phyloP scores from a whole-genome alignment of 2,797 vertebrate genomes.

The Lepilemur ruficaudatus region DNA sequence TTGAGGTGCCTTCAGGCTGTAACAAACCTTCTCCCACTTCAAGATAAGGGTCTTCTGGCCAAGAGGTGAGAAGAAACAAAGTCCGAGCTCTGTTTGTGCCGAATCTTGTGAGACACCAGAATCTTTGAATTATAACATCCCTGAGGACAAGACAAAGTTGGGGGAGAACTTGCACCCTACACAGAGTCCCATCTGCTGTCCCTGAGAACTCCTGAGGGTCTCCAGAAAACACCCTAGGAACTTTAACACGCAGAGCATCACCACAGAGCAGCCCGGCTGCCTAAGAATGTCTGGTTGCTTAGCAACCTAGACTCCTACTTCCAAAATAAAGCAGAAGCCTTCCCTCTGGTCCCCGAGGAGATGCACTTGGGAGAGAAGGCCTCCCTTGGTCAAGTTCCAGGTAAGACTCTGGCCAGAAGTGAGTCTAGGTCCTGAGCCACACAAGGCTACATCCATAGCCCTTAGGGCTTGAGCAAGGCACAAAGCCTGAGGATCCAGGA shows the following conservation, averaged over 20 bases:
- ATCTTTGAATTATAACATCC: not conserved
- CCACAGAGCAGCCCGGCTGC: slow-evolving; percentile 16
- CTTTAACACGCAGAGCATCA: slow-evolving; percentile 42
- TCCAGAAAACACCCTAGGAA: slow-evolving; percentile 10
- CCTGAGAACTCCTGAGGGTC: not conserved
- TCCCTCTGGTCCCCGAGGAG: not conserved
- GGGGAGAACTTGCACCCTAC: not conserved
- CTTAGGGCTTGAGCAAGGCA: not conserved
- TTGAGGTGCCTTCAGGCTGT: not conserved
- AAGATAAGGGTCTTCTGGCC: not conserved
- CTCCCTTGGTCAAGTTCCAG: not conserved
- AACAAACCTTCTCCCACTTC: not conserved
- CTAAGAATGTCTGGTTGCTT: slow-evolving; percentile 61
- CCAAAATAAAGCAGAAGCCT: not conserved
- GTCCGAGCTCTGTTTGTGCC: not conserved
- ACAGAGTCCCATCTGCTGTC: not conserved
- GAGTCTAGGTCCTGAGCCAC: not conserved
- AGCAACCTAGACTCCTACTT: slow-evolving; percentile 72
- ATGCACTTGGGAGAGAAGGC: not conserved
- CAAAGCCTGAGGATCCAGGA: not conserved
- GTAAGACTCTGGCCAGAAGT: not conserved
- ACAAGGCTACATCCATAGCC: not conserved
- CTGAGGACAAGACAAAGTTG: not conserved
- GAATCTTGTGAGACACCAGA: not conserved
- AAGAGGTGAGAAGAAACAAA: not conserved